Conservation (phyloP, 2,888 invertebrate species). For the Argyra leucocephala region DNA sequence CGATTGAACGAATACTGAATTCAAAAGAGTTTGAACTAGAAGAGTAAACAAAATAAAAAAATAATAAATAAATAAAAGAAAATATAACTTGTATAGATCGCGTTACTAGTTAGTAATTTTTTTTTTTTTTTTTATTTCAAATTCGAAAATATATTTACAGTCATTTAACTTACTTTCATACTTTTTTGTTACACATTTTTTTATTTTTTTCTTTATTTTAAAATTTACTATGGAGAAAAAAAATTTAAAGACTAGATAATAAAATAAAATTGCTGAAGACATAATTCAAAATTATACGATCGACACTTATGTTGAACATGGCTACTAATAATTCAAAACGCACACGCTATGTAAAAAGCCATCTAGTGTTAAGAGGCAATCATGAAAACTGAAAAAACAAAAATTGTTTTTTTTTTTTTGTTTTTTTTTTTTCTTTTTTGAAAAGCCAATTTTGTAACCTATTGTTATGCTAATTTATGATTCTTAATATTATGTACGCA, state of each 20-base stretch:
- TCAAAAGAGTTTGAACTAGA: not conserved
- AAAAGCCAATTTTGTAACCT: slow-evolving; percentile 4
- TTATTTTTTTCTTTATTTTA: too few relatives aligned
- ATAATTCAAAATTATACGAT: slow-evolving; percentile 2
- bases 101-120: too few relatives aligned
- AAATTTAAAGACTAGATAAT: not conserved
- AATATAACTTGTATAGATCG: not conserved
- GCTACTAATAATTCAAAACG: not conserved
- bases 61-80: not conserved
- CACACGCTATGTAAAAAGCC: not conserved
- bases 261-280: not conserved
- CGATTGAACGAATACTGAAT: not conserved
- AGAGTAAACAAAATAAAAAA: too few relatives aligned
- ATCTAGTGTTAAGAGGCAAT: slow-evolving; percentile 1
- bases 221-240: not conserved
- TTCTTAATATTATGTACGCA: not conserved
- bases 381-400: slow-evolving; percentile 2
- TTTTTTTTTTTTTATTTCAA: not conserved
- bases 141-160: not conserved
- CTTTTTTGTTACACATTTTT: not conserved
- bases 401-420: too few relatives aligned
- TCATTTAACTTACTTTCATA: not conserved
- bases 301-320: not conserved
- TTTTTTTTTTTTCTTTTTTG: not conserved
- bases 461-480: slow-evolving; percentile 18